Conservation (phyloP, 2,888 invertebrate genomes). For the Lucinisca nassula region DNA sequence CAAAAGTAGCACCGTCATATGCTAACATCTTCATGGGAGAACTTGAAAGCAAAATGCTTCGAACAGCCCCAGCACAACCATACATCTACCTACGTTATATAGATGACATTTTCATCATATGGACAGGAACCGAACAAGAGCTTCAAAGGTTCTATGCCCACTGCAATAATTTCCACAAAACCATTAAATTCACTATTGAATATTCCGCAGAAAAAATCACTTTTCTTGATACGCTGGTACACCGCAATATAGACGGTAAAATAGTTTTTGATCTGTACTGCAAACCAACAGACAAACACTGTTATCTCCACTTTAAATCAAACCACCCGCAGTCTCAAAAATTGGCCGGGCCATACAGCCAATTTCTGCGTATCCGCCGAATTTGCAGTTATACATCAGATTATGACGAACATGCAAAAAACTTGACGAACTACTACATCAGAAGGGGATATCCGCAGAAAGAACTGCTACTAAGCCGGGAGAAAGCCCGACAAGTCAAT, state of each 20-base stretch:
- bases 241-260: neutral
- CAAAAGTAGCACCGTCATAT: conserved; percentile 37
- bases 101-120: conserved; percentile 58
- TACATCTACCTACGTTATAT: conserved; percentile 45
- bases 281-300: conserved; percentile 23
- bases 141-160: neutral
- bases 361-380: neutral
- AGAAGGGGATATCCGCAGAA: neutral
- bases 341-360: neutral
- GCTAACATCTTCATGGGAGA: conserved; percentile 53
- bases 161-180: conserved; percentile 16
- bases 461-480: neutral
- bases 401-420: neutral
- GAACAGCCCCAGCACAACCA: conserved; percentile 8
- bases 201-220: neutral
- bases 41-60: conserved; percentile 24
- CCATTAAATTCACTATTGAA: conserved; percentile 31
- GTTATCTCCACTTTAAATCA: conserved; percentile 1
- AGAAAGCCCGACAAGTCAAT: neutral
- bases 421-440: neutral
- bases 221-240: conserved; percentile 15
- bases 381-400: neutral
- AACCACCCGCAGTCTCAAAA: neutral
- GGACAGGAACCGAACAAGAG: conserved; percentile 16
- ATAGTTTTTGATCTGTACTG: neutral